Conservation (phyloP, 2,797 vertebrate genomes). For the Geotrypetes seraphini region DNA sequence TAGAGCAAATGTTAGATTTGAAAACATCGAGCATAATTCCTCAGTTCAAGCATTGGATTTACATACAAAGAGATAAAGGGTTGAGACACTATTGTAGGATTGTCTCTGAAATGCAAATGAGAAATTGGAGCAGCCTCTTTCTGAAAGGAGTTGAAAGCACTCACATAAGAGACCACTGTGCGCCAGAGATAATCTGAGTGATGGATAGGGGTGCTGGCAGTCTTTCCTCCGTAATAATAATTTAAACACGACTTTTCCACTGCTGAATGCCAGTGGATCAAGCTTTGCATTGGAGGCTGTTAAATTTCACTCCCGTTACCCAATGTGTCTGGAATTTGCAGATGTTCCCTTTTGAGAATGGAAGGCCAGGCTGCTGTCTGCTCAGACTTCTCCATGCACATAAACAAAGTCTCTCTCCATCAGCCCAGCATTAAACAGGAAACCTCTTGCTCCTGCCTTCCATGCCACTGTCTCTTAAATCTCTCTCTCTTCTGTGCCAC, state of each 20-base stretch:
- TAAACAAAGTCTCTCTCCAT: neutral
- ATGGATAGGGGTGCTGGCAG: slow-evolving; percentile 43
- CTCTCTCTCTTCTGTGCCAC: too few relatives aligned
- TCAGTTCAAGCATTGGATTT: too few relatives aligned
- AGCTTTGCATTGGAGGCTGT: slow-evolving; percentile 49
- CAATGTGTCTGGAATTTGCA: slow-evolving; percentile 89
- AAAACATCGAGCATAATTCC: too few relatives aligned
- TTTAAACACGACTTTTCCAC: slow-evolving; percentile 58
- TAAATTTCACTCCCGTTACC: slow-evolving; percentile 71
- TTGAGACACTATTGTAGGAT: too few relatives aligned
- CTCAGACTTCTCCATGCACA: neutral
- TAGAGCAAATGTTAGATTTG: too few relatives aligned
- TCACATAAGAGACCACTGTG: slow-evolving; percentile 27
- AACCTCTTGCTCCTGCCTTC: neutral
- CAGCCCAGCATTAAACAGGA: neutral
- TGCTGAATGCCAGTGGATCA: slow-evolving; percentile 42
- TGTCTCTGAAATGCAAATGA: too few relatives aligned
- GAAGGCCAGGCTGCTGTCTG: too few relatives aligned
- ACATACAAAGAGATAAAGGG: too few relatives aligned
- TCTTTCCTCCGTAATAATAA: slow-evolving; percentile 43
- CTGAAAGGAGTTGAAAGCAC: neutral
- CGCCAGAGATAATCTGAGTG: too few relatives aligned
- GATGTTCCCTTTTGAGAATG: slow-evolving; percentile 96
- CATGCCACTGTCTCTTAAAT: neutral
- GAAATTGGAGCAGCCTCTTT: too few relatives aligned